Evolutionary conservation across 2,888 invertebrate species (phyloP), one percentile per base, ranked within the genome.

Genomic region (Bursaphelenchus okinawaensis): DNA sequence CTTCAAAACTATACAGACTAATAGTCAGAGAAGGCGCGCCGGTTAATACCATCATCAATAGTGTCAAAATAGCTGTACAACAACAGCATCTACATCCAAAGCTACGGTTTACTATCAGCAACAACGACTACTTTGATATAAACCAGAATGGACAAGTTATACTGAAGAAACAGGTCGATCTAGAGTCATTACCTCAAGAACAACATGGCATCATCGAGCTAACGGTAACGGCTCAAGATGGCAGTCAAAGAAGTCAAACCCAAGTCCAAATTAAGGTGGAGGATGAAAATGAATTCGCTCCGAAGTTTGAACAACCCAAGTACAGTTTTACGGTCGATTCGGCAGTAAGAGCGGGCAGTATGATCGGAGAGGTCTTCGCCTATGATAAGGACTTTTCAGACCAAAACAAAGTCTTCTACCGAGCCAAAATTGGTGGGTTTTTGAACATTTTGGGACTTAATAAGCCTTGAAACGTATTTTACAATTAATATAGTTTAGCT

Each of bases 281-380:
- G n/a, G 78, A 81, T 50, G 78, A 72, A 24, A 75, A 80, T 65
- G 80, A 80, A 58, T 76, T 72, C 64, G 29, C 59, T 19, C 81
- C 81, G 1, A 63, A 66, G 55, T 80, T 81, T 52, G 66, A 64
- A 9, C 68, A 71, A 58, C 54, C 66, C n/a, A 66, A 23, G 9
- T 68, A 68, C 60, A 59, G 62, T 22, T 72, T 73, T 55, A 55
- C 58, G 22, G 55, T 72, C 22, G 55, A 51, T 22, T 23, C 40
- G 19, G 59, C 58, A 16, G 23, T 61, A 22, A 22, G 27, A 27
- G 69, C 70, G 12, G 80, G 74, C 23, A 66, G 67, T 4, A 40
- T 55, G 1, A 70, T 80, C 27, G 75, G 75, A 16, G 57, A 67
- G 40, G 68, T 80, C 1, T 22, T 66, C 6, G 79, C 79, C 4